A percentile compares a stretch with the other conserved stretches of the same genome.
Evolutionary conservation across 2,113 vertebrate species (phyloP).

Genomic region (Bubo scandiacus): DNA sequence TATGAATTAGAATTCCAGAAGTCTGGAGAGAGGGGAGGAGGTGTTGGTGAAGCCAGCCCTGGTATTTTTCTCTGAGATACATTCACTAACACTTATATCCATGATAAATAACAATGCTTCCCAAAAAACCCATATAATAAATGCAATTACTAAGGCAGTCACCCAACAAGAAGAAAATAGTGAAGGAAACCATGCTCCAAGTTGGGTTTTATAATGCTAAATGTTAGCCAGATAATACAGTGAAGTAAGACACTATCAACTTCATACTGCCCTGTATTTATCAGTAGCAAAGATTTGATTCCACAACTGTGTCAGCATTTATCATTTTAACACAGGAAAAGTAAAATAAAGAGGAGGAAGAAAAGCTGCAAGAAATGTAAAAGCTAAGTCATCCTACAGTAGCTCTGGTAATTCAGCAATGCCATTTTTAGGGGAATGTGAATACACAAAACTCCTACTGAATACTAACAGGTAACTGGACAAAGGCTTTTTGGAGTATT

Average conservation of each 20-base stretch:
- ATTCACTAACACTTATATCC: neutral
- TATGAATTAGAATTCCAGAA: neutral
- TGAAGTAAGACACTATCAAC: neutral
- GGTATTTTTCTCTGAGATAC: neutral
- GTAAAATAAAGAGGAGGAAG: neutral
- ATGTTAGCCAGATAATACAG: neutral
- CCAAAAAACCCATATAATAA: neutral
- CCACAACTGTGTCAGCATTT: neutral
- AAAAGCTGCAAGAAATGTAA: neutral
- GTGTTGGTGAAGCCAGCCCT: neutral
- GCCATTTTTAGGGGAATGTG: neutral
- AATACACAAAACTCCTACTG: neutral
- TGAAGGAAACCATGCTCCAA: neutral
- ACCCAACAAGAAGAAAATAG: neutral
- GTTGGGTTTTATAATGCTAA: neutral
- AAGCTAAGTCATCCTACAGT: neutral
- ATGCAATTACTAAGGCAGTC: neutral
- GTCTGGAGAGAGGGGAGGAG: neutral
- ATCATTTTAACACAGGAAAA: neutral
- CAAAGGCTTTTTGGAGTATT: neutral
- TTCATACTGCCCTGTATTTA: neutral
- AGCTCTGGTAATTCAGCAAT: neutral
- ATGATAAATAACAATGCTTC: neutral
- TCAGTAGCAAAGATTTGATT: neutral
- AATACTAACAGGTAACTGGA: conserved; percentile 22